These are phyloP conservation scores for Patella depressa DNA, from an alignment of 2,888 invertebrate species.

Conservation along the genomic window DNA sequence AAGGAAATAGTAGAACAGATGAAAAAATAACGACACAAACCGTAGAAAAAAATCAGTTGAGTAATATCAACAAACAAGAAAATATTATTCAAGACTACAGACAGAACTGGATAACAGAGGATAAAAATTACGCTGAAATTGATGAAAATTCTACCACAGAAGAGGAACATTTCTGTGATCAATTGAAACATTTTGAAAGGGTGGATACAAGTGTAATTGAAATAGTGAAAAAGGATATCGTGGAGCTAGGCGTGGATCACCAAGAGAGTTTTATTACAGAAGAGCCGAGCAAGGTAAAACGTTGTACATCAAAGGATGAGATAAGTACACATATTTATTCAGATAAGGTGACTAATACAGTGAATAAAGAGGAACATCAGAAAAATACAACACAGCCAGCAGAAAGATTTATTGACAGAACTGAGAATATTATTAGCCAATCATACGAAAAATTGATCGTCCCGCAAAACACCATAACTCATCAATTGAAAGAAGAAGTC, in stretches of 20 bases:
- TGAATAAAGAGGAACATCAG: background rate
- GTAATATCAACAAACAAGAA: no score
- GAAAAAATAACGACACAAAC: no score
- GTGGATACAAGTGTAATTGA: background rate
- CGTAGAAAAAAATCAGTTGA: no score
- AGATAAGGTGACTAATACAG: background rate
- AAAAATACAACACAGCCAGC: background rate
- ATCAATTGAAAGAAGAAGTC: background rate
- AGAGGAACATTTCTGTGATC: background rate
- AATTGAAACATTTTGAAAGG: background rate
- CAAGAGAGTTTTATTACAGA: conserved; percentile 1
- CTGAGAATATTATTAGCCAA: conserved; percentile 4
- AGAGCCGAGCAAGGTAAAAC: background rate
- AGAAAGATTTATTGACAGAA: background rate
- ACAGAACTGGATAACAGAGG: no score
- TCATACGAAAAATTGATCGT: background rate
- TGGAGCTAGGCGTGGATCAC: conserved; percentile 1
- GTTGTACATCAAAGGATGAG: background rate
- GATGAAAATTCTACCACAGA: background rate
- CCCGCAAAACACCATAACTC: background rate
- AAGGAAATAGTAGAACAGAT: no score
- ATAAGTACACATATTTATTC: background rate
- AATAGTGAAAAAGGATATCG: background rate
- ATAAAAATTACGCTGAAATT: no score
- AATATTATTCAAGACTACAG: no score